These are phyloP conservation scores for Cynocephalus volans DNA, from an alignment of 2,113 vertebrate genomes.

Conservation along the genomic window DNA sequence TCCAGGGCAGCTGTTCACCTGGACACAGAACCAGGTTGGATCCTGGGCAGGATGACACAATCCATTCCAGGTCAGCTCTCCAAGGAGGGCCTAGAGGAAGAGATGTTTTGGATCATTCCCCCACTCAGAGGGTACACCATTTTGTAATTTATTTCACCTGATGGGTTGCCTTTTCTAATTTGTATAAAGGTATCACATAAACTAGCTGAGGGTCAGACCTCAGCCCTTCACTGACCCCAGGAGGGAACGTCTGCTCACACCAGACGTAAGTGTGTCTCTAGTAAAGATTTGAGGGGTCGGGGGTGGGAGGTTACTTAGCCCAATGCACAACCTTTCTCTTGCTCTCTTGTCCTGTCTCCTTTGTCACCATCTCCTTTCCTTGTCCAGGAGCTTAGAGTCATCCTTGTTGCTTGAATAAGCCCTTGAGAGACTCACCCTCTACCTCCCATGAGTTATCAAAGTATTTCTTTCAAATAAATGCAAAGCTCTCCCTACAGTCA, in stretches of 20 bases:
- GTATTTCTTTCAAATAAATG: background rate
- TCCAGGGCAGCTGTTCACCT: background rate
- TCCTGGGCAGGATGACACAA: background rate
- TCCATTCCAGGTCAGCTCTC: background rate
- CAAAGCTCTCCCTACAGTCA: background rate
- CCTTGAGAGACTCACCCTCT: background rate
- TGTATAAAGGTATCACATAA: background rate
- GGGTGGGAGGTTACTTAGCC: background rate
- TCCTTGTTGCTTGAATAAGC: background rate
- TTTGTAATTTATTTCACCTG: background rate
- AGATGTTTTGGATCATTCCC: background rate
- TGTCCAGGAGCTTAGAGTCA: background rate
- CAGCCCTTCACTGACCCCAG: background rate
- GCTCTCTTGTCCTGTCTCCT: background rate
- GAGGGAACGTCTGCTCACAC: background rate
- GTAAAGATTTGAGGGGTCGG: background rate
- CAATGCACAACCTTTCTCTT: background rate
- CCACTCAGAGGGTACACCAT: background rate
- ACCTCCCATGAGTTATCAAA: background rate
- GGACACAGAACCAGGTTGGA: background rate
- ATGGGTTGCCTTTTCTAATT: background rate
- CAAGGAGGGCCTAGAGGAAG: background rate
- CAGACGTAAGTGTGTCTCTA: background rate
- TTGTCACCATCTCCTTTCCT: background rate
- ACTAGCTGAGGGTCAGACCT: background rate